Percentiles rank a stretch among this genome's conserved stretches.
These are phyloP conservation scores for Glomeris maerens DNA, from an alignment of 1,140 invertebrate species.

Conservation along the genomic window DNA sequence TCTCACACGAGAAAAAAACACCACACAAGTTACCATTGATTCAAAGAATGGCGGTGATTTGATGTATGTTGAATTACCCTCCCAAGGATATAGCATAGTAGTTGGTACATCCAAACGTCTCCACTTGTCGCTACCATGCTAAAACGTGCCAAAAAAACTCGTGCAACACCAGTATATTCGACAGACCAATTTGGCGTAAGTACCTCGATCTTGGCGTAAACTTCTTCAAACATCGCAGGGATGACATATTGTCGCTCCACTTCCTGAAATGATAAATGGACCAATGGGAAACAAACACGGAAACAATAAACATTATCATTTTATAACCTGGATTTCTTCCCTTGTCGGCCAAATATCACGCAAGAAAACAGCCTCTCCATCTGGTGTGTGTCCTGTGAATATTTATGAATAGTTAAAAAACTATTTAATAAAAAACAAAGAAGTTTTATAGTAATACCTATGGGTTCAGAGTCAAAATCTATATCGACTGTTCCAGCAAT, in stretches of 20 bases:
- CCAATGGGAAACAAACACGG: background rate
- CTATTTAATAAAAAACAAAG: too few species aligned
- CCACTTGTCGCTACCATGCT: conserved; percentile 75
- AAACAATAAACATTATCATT: background rate
- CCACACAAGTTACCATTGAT: conserved; percentile 50
- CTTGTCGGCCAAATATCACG: conserved; percentile 90
- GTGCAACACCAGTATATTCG: background rate
- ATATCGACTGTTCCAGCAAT: conserved; percentile 86
- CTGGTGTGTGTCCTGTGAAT: conserved; percentile 42
- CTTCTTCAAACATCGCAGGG: conserved; percentile 94
- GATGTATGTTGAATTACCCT: conserved; percentile 81
- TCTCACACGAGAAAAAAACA: conserved; percentile 4
- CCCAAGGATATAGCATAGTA: conserved; percentile 83
- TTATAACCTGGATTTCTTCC: conserved; percentile 51
- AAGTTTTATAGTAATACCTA: conserved; percentile 49
- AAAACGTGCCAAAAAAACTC: conserved; percentile 20
- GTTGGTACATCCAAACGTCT: conserved; percentile 62
- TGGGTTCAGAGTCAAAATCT: conserved; percentile 78
- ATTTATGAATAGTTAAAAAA: too few species aligned
- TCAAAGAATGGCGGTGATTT: conserved; percentile 95
- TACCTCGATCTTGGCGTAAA: conserved; percentile 61
- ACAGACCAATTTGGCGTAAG: background rate
- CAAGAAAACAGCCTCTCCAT: conserved; percentile 65
- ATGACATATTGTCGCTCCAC: conserved; percentile 83
- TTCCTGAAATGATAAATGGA: conserved; percentile 35